Percentiles rank a stretch among this genome's conserved stretches.
Conservation (phyloP, 1,140 invertebrate genomes). For the Andrena cerasifolii region DNA sequence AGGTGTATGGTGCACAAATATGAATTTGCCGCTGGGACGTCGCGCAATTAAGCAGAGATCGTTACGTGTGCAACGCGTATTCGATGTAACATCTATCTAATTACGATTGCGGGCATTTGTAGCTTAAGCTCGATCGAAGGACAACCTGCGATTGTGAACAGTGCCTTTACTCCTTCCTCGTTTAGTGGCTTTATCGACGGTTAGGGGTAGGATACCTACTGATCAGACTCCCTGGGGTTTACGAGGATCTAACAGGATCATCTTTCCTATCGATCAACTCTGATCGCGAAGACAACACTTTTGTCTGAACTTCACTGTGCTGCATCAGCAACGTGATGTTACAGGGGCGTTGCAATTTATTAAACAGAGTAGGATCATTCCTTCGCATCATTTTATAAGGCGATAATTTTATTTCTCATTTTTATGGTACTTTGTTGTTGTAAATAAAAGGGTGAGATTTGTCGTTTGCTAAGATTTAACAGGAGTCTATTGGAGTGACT, state of each 20-base stretch:
- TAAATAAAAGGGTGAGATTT: too few relatives aligned
- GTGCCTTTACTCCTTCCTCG: not conserved
- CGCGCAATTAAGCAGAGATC: constrained; percentile 10
- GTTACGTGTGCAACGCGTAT: constrained; percentile 14
- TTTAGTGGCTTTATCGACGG: not conserved
- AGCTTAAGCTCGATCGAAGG: not conserved
- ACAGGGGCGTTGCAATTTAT: too few relatives aligned
- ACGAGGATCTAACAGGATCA: not conserved
- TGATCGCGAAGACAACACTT: not conserved
- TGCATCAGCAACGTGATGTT: too few relatives aligned
- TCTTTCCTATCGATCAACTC: not conserved
- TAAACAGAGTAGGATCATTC: too few relatives aligned
- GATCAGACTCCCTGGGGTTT: not conserved
- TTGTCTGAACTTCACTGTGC: too few relatives aligned
- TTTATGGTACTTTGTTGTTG: too few relatives aligned
- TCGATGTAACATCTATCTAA: constrained; percentile 14
- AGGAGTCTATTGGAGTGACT: too few relatives aligned
- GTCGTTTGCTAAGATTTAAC: too few relatives aligned
- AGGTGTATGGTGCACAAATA: constrained; percentile 21
- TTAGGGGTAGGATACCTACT: not conserved
- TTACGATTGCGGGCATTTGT: constrained; percentile 15
- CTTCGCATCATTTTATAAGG: too few relatives aligned
- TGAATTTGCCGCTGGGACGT: constrained; percentile 17
- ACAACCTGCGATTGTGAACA: not conserved
- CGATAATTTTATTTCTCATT: too few relatives aligned